phyloP scores from a whole-genome alignment of 2,113 vertebrate species.

The Elachura formosa region DNA sequence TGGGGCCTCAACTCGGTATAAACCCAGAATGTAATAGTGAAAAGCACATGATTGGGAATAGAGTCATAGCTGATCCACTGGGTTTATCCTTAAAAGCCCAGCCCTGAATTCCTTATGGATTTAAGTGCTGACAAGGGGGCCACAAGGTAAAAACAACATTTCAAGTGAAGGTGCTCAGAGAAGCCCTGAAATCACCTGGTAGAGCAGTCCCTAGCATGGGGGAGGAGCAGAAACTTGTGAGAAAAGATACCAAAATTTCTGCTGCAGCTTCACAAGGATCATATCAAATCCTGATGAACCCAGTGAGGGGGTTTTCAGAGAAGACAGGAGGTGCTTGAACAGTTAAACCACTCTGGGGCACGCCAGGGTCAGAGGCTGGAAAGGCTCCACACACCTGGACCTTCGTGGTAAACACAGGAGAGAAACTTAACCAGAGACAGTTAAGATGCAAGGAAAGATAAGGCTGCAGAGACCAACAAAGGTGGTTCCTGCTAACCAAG shows the following conservation, averaged over 20 bases:
- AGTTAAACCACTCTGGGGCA: slow-evolving; percentile 41
- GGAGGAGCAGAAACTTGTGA: neutral
- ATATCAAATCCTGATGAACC: neutral
- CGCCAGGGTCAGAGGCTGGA: neutral
- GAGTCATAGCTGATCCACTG: neutral
- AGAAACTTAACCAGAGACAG: slow-evolving; percentile 17
- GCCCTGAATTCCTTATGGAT: neutral
- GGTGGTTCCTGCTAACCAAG: neutral
- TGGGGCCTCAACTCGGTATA: neutral
- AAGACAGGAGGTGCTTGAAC: neutral
- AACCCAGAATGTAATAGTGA: neutral
- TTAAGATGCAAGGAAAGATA: slow-evolving; percentile 57
- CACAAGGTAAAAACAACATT: neutral
- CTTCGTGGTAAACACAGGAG: neutral
- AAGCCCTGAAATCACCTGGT: neutral
- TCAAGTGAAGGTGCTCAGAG: neutral
- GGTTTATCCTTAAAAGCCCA: neutral
- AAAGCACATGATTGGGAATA: neutral
- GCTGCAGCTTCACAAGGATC: accelerated
- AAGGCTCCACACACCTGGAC: slow-evolving; percentile 18
- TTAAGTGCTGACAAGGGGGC: neutral
- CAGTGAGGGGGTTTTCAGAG: neutral
- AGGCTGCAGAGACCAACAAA: neutral
- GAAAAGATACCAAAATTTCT: neutral
- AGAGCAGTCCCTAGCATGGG: neutral